A percentile compares a stretch with the other conserved stretches of the same genome.
Evolutionary conservation across 2,888 invertebrate genomes (phyloP).

Genomic region (Operophtera brumata): DNA sequence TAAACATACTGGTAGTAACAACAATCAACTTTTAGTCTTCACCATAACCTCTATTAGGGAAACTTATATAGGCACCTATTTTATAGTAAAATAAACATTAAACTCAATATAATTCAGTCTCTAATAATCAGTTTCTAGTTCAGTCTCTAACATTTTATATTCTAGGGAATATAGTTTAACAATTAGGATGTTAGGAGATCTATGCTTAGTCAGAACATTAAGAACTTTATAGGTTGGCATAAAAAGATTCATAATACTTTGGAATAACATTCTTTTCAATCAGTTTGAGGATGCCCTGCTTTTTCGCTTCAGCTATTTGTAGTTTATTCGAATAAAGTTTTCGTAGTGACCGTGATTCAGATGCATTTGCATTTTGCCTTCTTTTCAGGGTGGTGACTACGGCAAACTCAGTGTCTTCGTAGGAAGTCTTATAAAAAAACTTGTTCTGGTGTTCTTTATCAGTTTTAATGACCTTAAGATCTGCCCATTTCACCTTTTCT

Average conservation of each 20-base stretch:
- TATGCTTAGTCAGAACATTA: too few relatives aligned
- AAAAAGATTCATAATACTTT: slow-evolving; percentile 12
- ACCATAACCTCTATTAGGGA: too few relatives aligned
- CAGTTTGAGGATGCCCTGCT: not conserved
- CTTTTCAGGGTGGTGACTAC: slow-evolving; percentile 7
- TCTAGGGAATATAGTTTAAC: too few relatives aligned
- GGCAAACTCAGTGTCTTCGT: not conserved
- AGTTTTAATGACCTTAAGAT: slow-evolving; percentile 2
- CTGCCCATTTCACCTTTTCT: slow-evolving; percentile 5
- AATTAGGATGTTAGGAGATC: too few relatives aligned
- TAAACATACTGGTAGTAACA: too few relatives aligned
- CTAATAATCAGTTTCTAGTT: too few relatives aligned
- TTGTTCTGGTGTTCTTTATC: slow-evolving; percentile 5
- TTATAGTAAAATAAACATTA: too few relatives aligned
- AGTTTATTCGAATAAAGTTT: slow-evolving; percentile 2
- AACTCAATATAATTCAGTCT: too few relatives aligned
- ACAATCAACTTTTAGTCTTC: too few relatives aligned
- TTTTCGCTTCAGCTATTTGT: slow-evolving; percentile 1
- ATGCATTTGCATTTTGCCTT: not conserved
- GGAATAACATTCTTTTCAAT: slow-evolving; percentile 5
- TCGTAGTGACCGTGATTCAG: not conserved
- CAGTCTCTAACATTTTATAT: too few relatives aligned
- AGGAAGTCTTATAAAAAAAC: slow-evolving; percentile 13
- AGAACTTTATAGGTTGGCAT: slow-evolving; percentile 5
- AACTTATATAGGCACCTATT: too few relatives aligned